Conservation (phyloP, 2,888 invertebrate species). For the Julus scanicus region DNA sequence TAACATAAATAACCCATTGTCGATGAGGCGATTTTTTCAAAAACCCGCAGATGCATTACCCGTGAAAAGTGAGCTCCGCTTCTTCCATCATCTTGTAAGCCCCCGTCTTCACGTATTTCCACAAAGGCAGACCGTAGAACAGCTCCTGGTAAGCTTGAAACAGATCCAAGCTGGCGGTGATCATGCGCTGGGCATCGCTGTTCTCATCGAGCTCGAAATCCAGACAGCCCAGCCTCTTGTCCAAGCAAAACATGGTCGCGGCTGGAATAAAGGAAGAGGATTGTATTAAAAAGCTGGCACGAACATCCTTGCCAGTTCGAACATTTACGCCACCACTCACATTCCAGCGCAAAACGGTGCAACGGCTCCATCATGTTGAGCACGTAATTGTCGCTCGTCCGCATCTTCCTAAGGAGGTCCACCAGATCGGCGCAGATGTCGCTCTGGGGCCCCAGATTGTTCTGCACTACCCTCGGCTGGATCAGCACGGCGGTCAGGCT, state of each 20-base stretch:
- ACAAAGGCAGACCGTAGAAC: slow-evolving; percentile 63
- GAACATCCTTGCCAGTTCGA: no score
- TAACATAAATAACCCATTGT: neutral
- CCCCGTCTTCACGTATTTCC: slow-evolving; percentile 61
- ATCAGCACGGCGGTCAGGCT: slow-evolving; percentile 60
- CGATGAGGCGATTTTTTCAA: no score
- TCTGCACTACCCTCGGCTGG: slow-evolving; percentile 58
- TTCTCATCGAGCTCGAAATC: slow-evolving; percentile 58
- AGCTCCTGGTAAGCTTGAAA: slow-evolving; percentile 64
- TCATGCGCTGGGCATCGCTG: slow-evolving; percentile 62
- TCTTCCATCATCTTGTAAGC: slow-evolving; percentile 61
- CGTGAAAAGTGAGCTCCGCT: slow-evolving; percentile 61
- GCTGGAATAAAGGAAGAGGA: slow-evolving; percentile 60
- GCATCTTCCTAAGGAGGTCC: slow-evolving; percentile 54
- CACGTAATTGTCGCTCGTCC: slow-evolving; percentile 56
- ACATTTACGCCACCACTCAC: slow-evolving; percentile 59
- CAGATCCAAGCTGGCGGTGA: slow-evolving; percentile 62
- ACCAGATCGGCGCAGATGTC: slow-evolving; percentile 61
- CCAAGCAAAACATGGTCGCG: slow-evolving; percentile 64
- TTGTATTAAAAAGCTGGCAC: no score
- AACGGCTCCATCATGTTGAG: slow-evolving; percentile 59
- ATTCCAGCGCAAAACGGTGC: slow-evolving; percentile 61
- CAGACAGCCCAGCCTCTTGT: slow-evolving; percentile 64
- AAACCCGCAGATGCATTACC: slow-evolving; percentile 56
- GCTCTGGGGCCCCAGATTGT: slow-evolving; percentile 59